Evolutionary conservation across 2,113 vertebrate genomes (phyloP), one percentile per base, ranked within the genome.

Genomic region (Ictalurus furcatus): DNA sequence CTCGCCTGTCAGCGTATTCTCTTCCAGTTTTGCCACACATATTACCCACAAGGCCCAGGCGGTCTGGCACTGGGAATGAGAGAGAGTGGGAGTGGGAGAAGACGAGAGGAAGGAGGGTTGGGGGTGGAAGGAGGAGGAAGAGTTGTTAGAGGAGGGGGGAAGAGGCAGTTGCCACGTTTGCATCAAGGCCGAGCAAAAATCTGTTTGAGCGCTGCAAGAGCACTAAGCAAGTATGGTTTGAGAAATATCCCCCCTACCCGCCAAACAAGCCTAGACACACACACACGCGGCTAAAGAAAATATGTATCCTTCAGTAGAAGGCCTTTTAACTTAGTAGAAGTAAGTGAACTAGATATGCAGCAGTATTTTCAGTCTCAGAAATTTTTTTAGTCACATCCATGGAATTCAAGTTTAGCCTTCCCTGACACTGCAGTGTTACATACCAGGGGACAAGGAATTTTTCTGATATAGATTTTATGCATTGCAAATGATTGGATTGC

Each of bases 131-230:
- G 63, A n/a, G 63, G 79, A 14, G 25, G n/a, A 16, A 34, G 67
- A 48, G 16, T 37, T 37, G 30, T 59, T 83, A 23, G 5, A 40
- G 81, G 82, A 37, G 56, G 85, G 84, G 88, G 92, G 88, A 91
- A 89, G 90, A 90, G 91, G 52, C 6, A 87, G 92, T 90, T 95
- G 95, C 95, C 95, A 96, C 95, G 94, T 95, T 95, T 93, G 79
- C 94, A 95, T 93, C 93, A 93, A 91, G 90, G 56, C 88, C 40
- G 71, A 71, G 85, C 25, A 28, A 54, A 76, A 44, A 56, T 37
- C 71, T 48, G 74, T 79, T 48, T n/a, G 73, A 44, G 80, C 17
- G 2, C 28, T 56, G 28, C 48, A 80, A 54, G 25, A 80, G 11
- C 17, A 79, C 79, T 30, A 19, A 82, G 56, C 30, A 59, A 83